Evolutionary conservation across 2,888 invertebrate genomes (phyloP).

Genomic region (Drosophila mettleri): DNA sequence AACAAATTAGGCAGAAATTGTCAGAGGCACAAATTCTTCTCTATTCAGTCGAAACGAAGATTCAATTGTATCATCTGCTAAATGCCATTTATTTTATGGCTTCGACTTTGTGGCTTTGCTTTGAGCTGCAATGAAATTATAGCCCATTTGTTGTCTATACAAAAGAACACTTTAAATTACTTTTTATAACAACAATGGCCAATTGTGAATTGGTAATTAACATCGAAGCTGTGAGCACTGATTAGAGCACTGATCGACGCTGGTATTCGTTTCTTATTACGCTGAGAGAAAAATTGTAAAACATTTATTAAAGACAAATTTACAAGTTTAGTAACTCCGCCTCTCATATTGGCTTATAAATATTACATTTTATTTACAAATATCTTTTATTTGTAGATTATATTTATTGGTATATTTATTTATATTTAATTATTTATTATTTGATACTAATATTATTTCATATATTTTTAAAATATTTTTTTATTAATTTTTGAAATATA

Average conservation of each 20-base stretch:
- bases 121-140: slow-evolving; percentile 14
- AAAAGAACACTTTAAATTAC: slow-evolving; percentile 35
- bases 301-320: not conserved
- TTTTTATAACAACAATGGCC: slow-evolving; percentile 27
- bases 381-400: not conserved
- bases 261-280: slow-evolving; percentile 16
- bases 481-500: not conserved
- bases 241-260: slow-evolving; percentile 18
- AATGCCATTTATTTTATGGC: slow-evolving; percentile 37
- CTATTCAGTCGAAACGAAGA: slow-evolving; percentile 34
- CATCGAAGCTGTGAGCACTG: slow-evolving; percentile 6
- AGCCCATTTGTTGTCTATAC: slow-evolving; percentile 9
- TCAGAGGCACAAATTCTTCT: slow-evolving; percentile 28
- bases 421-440: not conserved
- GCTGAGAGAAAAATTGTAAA: slow-evolving; percentile 9
- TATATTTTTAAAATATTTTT: not conserved
- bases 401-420: not conserved
- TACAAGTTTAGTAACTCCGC: not conserved
- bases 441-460: not conserved
- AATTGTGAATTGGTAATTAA: slow-evolving; percentile 27
- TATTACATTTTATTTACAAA: not conserved
- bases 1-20: slow-evolving; percentile 32
- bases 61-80: slow-evolving; percentile 36
- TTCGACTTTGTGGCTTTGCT: slow-evolving; percentile 1
- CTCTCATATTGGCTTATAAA: not conserved